Conservation (phyloP, 2,888 invertebrate species). For the Acrobasis repandana region DNA sequence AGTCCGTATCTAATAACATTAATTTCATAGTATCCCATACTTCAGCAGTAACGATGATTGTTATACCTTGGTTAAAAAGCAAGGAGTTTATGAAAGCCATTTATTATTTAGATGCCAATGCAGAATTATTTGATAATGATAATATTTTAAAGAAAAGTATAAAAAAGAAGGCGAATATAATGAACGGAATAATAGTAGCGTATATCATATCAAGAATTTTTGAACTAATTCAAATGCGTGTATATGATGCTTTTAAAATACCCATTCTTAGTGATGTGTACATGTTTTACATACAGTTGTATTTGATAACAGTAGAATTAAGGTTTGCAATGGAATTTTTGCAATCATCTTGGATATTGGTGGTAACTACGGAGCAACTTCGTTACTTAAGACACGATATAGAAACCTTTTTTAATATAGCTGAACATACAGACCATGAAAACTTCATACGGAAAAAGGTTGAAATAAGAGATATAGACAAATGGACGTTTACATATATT, state of each 20-base stretch:
- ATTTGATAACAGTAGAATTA: constrained; percentile 8
- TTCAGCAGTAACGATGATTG: constrained; percentile 15
- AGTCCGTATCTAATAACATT: neutral
- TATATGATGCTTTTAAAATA: neutral
- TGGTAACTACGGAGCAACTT: neutral
- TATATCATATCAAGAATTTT: neutral
- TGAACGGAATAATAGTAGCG: neutral
- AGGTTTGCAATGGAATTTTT: constrained; percentile 31
- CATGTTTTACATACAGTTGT: neutral
- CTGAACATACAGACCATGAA: neutral
- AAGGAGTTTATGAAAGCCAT: neutral
- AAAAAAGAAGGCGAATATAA: neutral
- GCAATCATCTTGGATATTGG: neutral
- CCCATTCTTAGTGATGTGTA: neutral
- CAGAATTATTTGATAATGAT: neutral
- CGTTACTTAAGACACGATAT: neutral
- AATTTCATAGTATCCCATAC: neutral
- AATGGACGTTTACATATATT: constrained; percentile 43
- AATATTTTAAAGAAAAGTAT: neutral
- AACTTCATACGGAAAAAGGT: neutral
- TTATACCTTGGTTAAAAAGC: neutral
- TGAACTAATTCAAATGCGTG: neutral
- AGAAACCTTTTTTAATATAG: neutral
- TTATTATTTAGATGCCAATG: neutral
- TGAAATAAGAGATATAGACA: constrained; percentile 33